phyloP scores from a whole-genome alignment of 2,888 invertebrate species.

The Chelonus formosanus region DNA sequence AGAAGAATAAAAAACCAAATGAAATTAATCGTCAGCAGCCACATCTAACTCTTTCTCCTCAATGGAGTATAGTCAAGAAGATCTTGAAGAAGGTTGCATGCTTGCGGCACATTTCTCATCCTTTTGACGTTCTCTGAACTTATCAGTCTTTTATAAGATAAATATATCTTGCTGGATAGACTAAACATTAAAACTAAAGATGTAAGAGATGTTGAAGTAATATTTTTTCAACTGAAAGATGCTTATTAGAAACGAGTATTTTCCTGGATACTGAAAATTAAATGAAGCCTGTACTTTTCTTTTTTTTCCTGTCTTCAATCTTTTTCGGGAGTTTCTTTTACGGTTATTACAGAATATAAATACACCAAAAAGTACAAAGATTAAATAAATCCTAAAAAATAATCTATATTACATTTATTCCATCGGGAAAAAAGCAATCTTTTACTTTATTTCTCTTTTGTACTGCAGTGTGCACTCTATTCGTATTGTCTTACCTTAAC shows the following conservation, averaged over 20 bases:
- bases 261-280: not conserved
- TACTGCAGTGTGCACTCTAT: conserved; percentile 14
- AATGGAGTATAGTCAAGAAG: not conserved
- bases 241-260: no score
- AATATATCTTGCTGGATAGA: not conserved
- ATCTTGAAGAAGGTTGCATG: conserved; percentile 11
- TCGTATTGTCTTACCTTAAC: conserved; percentile 16
- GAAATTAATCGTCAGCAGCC: conserved; percentile 35
- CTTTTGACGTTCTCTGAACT: conserved; percentile 3
- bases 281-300: not conserved
- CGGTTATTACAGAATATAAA: conserved; percentile 13
- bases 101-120: conserved; percentile 18
- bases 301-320: not conserved
- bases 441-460: not conserved
- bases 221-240: no score
- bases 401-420: conserved; percentile 13
- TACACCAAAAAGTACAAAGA: conserved; percentile 5
- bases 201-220: not conserved
- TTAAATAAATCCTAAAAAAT: conserved; percentile 9
- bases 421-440: conserved; percentile 16
- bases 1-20: conserved; percentile 32
- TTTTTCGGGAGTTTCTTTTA: not conserved
- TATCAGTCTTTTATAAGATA: no score
- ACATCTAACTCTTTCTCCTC: conserved; percentile 3
- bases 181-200: conserved; percentile 1